Evolutionary conservation across 2,113 vertebrate species (phyloP).

Genomic region (Oryzias celebensis): DNA sequence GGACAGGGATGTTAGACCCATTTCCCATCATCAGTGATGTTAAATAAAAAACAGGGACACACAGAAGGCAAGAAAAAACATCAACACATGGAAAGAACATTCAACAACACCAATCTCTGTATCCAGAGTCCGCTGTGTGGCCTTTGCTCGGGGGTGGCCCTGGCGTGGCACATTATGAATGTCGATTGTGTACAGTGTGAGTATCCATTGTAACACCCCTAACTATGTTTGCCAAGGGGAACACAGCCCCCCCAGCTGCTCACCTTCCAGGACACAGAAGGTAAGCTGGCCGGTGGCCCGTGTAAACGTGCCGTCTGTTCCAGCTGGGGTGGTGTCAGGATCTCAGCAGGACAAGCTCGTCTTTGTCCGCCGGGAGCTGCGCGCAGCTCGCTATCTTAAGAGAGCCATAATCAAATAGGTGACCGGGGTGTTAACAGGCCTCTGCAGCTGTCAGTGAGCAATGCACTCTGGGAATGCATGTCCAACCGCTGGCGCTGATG

Average conservation of each 20-base stretch:
- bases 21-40: constrained; percentile 56
- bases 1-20: constrained; percentile 67
- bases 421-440: constrained; percentile 62
- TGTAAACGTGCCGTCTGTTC: constrained; percentile 61
- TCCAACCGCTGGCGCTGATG: constrained; percentile 27
- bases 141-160: constrained; percentile 59
- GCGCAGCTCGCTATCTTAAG: constrained; percentile 72
- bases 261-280: constrained; percentile 58
- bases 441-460: constrained; percentile 65
- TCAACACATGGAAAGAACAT: constrained; percentile 55
- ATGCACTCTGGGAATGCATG: constrained; percentile 63
- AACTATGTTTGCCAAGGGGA: constrained; percentile 36
- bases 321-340: constrained; percentile 64
- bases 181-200: constrained; percentile 54
- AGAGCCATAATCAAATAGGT: constrained; percentile 69
- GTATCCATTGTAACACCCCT: constrained; percentile 58
- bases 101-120: constrained; percentile 33
- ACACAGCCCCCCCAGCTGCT: constrained; percentile 44
- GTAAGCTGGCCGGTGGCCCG: constrained; percentile 65
- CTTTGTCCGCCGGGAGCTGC: constrained; percentile 67
- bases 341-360: constrained; percentile 59
- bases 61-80: constrained; percentile 29
- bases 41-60: constrained; percentile 58
- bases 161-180: constrained; percentile 36
- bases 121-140: constrained; percentile 57